Percentiles rank a stretch among this genome's conserved stretches.
phyloP scores from a whole-genome alignment of 2,888 invertebrate species.

The Drosophila algonquin region DNA sequence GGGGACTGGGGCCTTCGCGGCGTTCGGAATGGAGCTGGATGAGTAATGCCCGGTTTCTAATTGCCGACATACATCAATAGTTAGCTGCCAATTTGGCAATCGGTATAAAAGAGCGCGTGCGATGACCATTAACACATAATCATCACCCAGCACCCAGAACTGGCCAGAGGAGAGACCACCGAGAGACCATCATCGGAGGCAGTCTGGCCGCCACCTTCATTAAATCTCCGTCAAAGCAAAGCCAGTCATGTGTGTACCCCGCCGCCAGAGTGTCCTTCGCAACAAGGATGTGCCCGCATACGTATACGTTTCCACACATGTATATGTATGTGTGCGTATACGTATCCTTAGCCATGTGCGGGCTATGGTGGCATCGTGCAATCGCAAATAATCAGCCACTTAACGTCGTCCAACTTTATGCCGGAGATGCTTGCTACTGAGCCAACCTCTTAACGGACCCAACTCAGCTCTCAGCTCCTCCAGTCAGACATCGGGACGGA shows the following conservation, averaged over 20 bases:
- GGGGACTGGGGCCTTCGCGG: not conserved
- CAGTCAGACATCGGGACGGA: constrained; percentile 58
- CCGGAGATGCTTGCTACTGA: constrained; percentile 42
- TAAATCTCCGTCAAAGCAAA: constrained; percentile 52
- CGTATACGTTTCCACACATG: constrained; percentile 13
- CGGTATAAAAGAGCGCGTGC: constrained; percentile 66
- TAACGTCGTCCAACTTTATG: constrained; percentile 76
- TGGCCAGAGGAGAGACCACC: not conserved
- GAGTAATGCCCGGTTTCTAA: constrained; percentile 68
- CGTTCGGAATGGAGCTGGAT: constrained; percentile 25
- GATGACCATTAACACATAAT: constrained; percentile 70
- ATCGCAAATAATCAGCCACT: constrained; percentile 80
- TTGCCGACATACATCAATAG: constrained; percentile 73
- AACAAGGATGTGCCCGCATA: constrained; percentile 63
- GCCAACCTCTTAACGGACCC: no score
- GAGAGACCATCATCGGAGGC: constrained; percentile 4
- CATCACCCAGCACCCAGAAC: constrained; percentile 42
- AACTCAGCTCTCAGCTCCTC: constrained; percentile 13
- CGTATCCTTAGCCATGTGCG: constrained; percentile 7
- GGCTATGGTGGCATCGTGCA: constrained; percentile 57
- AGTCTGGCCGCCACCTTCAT: constrained; percentile 55
- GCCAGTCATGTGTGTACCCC: constrained; percentile 19
- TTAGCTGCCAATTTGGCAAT: constrained; percentile 74
- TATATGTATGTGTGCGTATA: constrained; percentile 2
- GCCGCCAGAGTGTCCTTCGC: constrained; percentile 53